Conservation (phyloP, 2,888 invertebrate genomes). For the Thera obeliscata region DNA sequence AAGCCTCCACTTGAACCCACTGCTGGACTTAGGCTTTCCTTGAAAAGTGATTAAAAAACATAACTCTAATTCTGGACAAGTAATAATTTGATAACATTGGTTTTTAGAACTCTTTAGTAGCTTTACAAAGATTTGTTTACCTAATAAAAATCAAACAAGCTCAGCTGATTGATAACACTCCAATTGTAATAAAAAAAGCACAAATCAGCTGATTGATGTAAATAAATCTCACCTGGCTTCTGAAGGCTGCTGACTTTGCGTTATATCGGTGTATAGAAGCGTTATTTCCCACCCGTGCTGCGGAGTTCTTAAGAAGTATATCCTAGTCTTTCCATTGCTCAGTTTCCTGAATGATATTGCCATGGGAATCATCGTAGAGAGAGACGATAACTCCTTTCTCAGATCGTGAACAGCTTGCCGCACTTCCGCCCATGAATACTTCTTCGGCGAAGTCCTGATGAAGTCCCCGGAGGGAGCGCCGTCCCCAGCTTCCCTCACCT, state of each 20-base stretch:
- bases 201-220: slow-evolving; percentile 18
- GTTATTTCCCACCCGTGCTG: slow-evolving; percentile 96
- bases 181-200: slow-evolving; percentile 3
- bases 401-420: slow-evolving; percentile 92
- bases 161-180: background rate
- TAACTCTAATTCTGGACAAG: no score
- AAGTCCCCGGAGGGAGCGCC: slow-evolving; percentile 75
- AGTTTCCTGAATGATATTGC: slow-evolving; percentile 92
- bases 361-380: slow-evolving; percentile 92
- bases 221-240: slow-evolving; percentile 65
- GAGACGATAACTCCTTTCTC: slow-evolving; percentile 89
- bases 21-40: no score
- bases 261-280: slow-evolving; percentile 93
- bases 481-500: slow-evolving; percentile 77
- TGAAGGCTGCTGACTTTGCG: slow-evolving; percentile 83
- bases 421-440: slow-evolving; percentile 91
- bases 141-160: background rate
- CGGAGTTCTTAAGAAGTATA: slow-evolving; percentile 95
- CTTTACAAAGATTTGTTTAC: no score
- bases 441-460: slow-evolving; percentile 68
- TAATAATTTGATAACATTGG: no score
- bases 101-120: no score
- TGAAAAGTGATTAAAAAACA: no score
- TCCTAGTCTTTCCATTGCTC: slow-evolving; percentile 91
- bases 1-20: no score